Evolutionary conservation across 2,113 vertebrate species (phyloP).

Genomic region (Marmota monax): DNA sequence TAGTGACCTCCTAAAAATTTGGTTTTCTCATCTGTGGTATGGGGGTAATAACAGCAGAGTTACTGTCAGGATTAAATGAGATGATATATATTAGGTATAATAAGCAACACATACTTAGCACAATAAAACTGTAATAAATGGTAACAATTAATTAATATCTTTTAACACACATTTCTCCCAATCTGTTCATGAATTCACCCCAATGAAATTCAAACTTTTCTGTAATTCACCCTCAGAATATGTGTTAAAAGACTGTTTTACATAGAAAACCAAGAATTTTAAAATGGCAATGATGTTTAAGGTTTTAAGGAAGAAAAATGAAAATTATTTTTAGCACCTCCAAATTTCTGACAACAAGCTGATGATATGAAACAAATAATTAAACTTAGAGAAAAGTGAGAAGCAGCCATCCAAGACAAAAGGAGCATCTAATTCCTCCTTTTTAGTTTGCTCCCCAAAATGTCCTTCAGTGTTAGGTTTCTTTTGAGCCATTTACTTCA

Average conservation of each 20-base stretch:
- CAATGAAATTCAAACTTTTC: background rate
- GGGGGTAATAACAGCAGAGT: background rate
- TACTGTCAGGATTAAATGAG: background rate
- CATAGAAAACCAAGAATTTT: background rate
- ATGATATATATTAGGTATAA: background rate
- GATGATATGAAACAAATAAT: slow-evolving; percentile 58
- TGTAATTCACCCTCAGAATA: slow-evolving; percentile 7
- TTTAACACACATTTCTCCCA: background rate
- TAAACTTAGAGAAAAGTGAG: slow-evolving; percentile 70
- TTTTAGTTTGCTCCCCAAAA: background rate
- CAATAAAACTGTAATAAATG: background rate
- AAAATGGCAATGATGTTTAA: slow-evolving; percentile 68
- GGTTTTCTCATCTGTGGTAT: background rate
- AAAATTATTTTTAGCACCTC: slow-evolving; percentile 35
- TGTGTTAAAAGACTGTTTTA: background rate
- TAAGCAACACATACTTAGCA: background rate
- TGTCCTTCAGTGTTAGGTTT: background rate
- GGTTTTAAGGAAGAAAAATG: slow-evolving; percentile 74
- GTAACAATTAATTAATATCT: background rate
- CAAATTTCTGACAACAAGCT: slow-evolving; percentile 42
- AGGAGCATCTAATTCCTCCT: slow-evolving; percentile 61
- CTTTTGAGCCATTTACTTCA: background rate
- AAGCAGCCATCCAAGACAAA: slow-evolving; percentile 14
- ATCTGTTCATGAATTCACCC: background rate
- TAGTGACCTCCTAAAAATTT: background rate